These are phyloP conservation scores for Cettia cetti DNA, from an alignment of 2,113 vertebrate genomes.

Conservation along the genomic window DNA sequence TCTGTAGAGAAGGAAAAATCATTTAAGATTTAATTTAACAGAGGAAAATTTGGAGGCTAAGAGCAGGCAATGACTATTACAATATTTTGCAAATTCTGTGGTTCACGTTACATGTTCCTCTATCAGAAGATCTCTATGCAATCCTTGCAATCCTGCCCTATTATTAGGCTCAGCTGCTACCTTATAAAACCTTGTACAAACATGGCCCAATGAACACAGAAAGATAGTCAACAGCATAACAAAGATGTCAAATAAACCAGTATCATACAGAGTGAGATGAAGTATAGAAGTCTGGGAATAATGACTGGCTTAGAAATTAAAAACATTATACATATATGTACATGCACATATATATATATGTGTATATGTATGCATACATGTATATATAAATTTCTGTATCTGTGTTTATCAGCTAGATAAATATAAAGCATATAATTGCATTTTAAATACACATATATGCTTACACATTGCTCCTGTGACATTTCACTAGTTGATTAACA, in stretches of 20 bases:
- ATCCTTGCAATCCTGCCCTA: neutral
- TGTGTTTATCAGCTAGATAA: neutral
- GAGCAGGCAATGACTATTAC: neutral
- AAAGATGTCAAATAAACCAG: neutral
- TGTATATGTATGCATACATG: neutral
- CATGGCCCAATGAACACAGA: neutral
- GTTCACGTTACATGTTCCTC: neutral
- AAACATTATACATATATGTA: neutral
- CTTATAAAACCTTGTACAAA: neutral
- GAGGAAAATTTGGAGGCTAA: neutral
- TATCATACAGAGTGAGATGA: neutral
- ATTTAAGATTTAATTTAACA: neutral
- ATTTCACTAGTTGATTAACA: neutral
- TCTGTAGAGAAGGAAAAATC: neutral
- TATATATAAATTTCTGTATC: neutral
- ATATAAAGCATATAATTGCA: neutral
- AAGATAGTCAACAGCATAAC: neutral
- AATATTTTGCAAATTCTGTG: neutral
- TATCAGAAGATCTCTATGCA: neutral
- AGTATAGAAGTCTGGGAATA: neutral
- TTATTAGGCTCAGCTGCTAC: neutral
- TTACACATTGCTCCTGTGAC: neutral
- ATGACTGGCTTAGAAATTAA: neutral
- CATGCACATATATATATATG: rapidly evolving
- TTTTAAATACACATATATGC: neutral